Conservation (phyloP, 2,888 invertebrate species). For the Acanthosoma haemorrhoidale region DNA sequence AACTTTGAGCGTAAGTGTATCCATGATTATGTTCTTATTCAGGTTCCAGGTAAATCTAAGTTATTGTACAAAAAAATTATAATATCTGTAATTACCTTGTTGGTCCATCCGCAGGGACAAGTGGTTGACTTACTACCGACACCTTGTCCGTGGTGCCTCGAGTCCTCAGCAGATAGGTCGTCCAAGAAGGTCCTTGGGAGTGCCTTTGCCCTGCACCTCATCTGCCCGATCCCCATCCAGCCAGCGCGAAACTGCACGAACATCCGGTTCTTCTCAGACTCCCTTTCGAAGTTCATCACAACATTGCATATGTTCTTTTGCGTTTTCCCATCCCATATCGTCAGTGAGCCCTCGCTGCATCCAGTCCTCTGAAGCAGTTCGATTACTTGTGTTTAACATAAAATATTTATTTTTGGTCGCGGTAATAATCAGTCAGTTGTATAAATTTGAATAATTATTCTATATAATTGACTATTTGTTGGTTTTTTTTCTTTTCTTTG, state of each 20-base stretch:
- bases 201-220: neutral
- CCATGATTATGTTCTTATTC: no score
- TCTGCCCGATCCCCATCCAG: neutral
- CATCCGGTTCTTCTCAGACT: neutral
- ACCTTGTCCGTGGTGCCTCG: neutral
- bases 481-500: no score
- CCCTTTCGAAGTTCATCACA: neutral
- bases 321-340: slow-evolving; percentile 27
- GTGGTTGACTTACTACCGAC: slow-evolving; percentile 13
- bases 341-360: slow-evolving; percentile 30
- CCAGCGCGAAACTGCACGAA: slow-evolving; percentile 12
- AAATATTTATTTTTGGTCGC: no score
- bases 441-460: neutral
- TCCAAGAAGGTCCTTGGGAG: neutral
- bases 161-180: neutral
- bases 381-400: no score
- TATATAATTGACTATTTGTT: neutral
- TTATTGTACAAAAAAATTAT: no score
- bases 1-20: no score
- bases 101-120: slow-evolving; percentile 36
- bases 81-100: slow-evolving; percentile 30
- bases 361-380: slow-evolving; percentile 20
- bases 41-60: no score
- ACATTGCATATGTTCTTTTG: slow-evolving; percentile 17
- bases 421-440: no score